These are phyloP conservation scores for Acanthornis magna DNA, from an alignment of 2,797 vertebrate genomes.

Conservation along the genomic window DNA sequence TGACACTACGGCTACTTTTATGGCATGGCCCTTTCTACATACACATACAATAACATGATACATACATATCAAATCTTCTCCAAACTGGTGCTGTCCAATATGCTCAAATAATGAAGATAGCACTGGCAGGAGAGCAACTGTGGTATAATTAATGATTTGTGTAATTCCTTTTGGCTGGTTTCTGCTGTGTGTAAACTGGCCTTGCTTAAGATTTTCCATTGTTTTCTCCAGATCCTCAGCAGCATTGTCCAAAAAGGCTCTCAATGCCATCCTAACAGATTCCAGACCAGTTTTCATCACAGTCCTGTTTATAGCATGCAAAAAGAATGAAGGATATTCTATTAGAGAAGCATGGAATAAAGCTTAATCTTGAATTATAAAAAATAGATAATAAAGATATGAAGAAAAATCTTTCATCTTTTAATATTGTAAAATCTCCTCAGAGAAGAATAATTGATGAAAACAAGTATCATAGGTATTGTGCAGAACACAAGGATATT, in stretches of 20 bases:
- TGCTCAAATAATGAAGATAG: slow-evolving; percentile 93
- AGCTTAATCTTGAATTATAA: background rate
- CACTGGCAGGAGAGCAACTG: slow-evolving; percentile 89
- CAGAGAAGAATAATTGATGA: background rate
- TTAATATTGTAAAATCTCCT: background rate
- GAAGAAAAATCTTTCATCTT: background rate
- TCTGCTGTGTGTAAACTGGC: slow-evolving; percentile 92
- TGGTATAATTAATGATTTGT: slow-evolving; percentile 97
- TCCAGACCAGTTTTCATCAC: slow-evolving; percentile 97
- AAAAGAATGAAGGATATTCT: background rate
- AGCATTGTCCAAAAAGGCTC: slow-evolving; percentile 87
- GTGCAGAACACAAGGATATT: background rate
- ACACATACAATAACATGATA: background rate
- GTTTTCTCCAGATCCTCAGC: slow-evolving; percentile 93
- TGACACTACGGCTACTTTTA: background rate
- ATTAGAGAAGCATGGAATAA: background rate
- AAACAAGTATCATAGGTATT: background rate
- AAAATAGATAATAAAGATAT: background rate
- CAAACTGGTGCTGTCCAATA: slow-evolving; percentile 92
- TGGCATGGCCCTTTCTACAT: background rate
- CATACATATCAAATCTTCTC: slow-evolving; percentile 93
- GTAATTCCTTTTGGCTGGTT: slow-evolving; percentile 88
- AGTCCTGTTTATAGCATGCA: slow-evolving; percentile 75
- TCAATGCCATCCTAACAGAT: slow-evolving; percentile 86
- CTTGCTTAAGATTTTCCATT: slow-evolving; percentile 90